Evolutionary conservation across 2,797 vertebrate species (phyloP).

Genomic region (Chrysocyon brachyurus): DNA sequence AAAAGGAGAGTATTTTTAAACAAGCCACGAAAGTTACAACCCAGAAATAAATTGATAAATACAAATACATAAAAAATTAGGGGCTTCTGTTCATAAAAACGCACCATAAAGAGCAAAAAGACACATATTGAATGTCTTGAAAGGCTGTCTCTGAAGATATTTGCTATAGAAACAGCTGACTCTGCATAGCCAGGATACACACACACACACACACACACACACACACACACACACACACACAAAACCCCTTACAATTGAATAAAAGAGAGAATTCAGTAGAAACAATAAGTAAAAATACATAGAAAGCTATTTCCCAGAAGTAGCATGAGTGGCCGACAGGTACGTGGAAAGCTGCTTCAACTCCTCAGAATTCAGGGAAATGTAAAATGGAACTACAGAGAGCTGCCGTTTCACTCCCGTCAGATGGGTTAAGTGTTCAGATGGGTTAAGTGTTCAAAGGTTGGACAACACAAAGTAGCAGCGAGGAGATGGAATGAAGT

Average conservation of each 20-base stretch:
- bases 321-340: neutral
- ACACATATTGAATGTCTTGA: neutral
- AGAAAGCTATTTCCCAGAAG: neutral
- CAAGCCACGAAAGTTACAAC: neutral
- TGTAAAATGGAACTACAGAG: neutral
- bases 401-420: neutral
- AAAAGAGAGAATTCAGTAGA: neutral
- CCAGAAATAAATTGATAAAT: neutral
- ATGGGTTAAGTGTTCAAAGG: neutral
- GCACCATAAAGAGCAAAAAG: neutral
- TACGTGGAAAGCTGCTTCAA: neutral
- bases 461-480: accelerated
- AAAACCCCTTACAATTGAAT: neutral
- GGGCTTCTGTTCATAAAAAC: constrained; percentile 21
- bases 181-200: neutral
- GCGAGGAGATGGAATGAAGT: neutral
- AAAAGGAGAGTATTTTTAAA: neutral
- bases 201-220: too few relatives aligned
- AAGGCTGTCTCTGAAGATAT: neutral
- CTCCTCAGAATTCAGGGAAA: neutral
- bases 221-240: too few relatives aligned
- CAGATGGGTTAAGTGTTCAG: too few relatives aligned
- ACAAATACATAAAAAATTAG: neutral
- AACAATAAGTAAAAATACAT: neutral
- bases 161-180: neutral